phyloP scores from a whole-genome alignment of 1,140 invertebrate genomes.

The Macrocentrus cingulum region DNA sequence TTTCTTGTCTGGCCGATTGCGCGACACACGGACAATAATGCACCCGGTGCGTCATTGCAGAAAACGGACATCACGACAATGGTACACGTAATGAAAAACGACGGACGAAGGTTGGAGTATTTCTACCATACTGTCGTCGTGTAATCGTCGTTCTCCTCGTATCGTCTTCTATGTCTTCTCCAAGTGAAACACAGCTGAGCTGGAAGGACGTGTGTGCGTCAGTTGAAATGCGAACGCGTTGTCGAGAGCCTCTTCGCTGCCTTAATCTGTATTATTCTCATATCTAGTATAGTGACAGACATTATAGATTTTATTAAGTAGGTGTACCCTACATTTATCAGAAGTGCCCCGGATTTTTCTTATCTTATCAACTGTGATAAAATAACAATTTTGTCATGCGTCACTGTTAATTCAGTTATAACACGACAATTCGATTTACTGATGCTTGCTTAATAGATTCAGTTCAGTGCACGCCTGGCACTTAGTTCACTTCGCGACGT shows the following conservation, averaged over 20 bases:
- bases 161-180: constrained; percentile 30
- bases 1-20: background rate
- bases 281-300: no score
- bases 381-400: no score
- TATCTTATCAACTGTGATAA: background rate
- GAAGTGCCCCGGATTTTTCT: background rate
- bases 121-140: background rate
- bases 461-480: no score
- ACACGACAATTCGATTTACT: no score
- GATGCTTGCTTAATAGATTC: no score
- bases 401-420: no score
- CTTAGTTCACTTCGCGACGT: no score
- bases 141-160: background rate
- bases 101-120: constrained; percentile 36
- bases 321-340: background rate
- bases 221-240: constrained; percentile 41
- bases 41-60: constrained; percentile 12
- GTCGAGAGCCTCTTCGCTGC: background rate
- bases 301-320: no score
- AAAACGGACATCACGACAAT: constrained; percentile 7
- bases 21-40: background rate
- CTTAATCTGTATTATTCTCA: no score
- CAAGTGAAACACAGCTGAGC: constrained; percentile 32
- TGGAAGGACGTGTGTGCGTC: constrained; percentile 30
- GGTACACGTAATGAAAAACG: constrained; percentile 44